A percentile compares a stretch with the other conserved stretches of the same genome.
Conservation (phyloP, 1,140 invertebrate species). For the Cotesia chilonis region DNA sequence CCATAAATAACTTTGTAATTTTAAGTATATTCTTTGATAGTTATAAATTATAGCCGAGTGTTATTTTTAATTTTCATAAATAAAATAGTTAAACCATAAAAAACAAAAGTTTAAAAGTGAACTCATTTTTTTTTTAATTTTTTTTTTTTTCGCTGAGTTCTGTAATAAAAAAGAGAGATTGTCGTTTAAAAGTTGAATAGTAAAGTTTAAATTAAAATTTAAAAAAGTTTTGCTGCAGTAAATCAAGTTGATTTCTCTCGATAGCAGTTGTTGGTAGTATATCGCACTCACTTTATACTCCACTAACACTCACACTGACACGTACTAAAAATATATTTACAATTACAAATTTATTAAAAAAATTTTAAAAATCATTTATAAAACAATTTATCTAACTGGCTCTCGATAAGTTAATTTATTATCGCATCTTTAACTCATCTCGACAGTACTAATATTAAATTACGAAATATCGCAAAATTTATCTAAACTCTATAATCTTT, state of each 20-base stretch:
- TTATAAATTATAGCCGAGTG: neutral
- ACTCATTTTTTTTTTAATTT: neutral
- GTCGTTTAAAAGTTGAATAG: neutral
- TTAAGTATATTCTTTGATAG: slow-evolving; percentile 5
- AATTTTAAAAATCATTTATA: no score
- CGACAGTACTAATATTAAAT: no score
- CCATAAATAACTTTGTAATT: no score
- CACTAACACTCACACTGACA: neutral
- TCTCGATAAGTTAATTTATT: no score
- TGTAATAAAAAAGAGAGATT: neutral
- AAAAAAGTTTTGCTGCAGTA: neutral
- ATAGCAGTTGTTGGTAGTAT: neutral
- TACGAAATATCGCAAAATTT: no score
- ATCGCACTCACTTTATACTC: no score
- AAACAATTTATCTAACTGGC: no score
- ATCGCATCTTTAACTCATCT: no score
- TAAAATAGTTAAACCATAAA: slow-evolving; percentile 4
- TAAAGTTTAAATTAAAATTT: slow-evolving; percentile 13
- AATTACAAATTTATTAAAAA: no score
- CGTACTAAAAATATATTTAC: no score
- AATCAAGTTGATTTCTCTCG: neutral
- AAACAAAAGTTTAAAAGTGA: neutral
- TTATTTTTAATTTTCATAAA: slow-evolving; percentile 3
- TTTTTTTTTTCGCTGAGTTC: no score
- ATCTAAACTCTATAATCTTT: no score